Evolutionary conservation across 2,888 invertebrate species (phyloP).

Genomic region (Amphipoea lucens): DNA sequence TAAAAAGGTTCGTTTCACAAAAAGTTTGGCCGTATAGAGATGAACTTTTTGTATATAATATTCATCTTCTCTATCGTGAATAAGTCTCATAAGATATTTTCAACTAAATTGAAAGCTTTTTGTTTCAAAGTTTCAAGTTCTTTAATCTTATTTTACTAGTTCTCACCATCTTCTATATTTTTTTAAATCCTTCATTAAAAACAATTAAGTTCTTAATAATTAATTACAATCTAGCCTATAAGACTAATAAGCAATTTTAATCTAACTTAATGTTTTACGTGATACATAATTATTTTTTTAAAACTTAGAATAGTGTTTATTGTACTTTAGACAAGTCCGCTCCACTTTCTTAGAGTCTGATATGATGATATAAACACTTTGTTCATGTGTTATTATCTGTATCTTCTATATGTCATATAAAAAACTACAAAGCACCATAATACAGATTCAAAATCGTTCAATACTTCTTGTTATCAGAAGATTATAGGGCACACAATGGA

Average conservation of each 20-base stretch:
- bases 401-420: background rate
- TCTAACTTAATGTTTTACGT: too few species aligned
- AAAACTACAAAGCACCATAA: background rate
- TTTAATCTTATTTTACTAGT: background rate
- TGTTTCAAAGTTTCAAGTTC: constrained; percentile 14
- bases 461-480: constrained; percentile 54
- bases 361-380: too few species aligned
- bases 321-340: too few species aligned
- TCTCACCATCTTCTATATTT: background rate
- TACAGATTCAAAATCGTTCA: constrained; percentile 12
- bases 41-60: constrained; percentile 11
- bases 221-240: too few species aligned
- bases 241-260: too few species aligned
- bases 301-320: too few species aligned
- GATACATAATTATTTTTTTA: too few species aligned
- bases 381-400: too few species aligned
- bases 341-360: too few species aligned
- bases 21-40: constrained; percentile 2
- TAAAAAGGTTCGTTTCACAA: constrained; percentile 14
- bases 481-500: constrained; percentile 62
- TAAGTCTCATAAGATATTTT: constrained; percentile 2
- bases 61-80: constrained; percentile 1
- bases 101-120: constrained; percentile 25
- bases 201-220: too few species aligned
- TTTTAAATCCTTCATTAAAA: too few species aligned